Evolutionary conservation across 2,113 vertebrate genomes (phyloP).

Genomic region (Peucedramus taeniatus): DNA sequence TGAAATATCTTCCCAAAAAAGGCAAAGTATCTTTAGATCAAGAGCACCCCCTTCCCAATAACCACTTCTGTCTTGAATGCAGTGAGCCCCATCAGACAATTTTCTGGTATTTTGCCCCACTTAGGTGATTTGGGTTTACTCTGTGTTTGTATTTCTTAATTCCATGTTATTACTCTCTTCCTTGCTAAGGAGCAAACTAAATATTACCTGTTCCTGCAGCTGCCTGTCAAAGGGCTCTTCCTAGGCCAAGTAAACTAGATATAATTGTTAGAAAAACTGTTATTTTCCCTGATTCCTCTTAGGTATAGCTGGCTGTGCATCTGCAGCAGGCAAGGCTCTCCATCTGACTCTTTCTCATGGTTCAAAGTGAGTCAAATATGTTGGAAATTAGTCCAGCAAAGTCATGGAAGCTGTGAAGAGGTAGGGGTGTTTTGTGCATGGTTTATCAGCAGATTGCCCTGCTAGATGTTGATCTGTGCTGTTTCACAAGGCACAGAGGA

Average conservation of each 20-base stretch:
- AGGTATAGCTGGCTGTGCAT: neutral
- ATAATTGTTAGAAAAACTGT: neutral
- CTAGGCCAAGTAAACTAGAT: neutral
- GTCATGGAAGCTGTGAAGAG: neutral
- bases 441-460: neutral
- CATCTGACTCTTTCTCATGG: neutral
- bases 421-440: rapidly evolving
- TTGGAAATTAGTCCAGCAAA: neutral
- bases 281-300: neutral
- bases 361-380: neutral
- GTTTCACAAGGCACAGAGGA: rapidly evolving
- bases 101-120: neutral
- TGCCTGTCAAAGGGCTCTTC: neutral
- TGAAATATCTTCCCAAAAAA: neutral
- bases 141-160: neutral
- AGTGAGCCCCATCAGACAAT: neutral
- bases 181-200: neutral
- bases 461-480: neutral
- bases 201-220: neutral
- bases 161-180: neutral
- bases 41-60: neutral
- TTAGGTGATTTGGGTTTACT: neutral
- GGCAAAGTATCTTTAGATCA: neutral
- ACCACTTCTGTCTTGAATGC: neutral
- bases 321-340: neutral